phyloP scores from a whole-genome alignment of 2,113 vertebrate species.

The Tautogolabrus adspersus region DNA sequence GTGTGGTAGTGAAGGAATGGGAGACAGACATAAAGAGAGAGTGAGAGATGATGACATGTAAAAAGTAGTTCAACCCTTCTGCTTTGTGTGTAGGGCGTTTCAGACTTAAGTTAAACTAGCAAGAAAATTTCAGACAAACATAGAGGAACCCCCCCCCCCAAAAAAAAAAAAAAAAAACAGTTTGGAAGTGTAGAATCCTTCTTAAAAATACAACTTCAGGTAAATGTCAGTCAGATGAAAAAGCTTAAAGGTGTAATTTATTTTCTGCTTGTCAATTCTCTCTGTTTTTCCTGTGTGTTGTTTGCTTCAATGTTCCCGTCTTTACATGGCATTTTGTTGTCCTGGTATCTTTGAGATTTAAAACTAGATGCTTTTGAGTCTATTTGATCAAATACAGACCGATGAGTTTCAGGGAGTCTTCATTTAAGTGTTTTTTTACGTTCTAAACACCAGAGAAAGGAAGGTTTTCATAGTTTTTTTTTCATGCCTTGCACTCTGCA shows the following conservation, averaged over 20 bases:
- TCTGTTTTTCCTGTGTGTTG: background rate
- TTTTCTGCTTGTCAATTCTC: no score
- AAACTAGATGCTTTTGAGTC: background rate
- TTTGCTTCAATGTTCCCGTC: background rate
- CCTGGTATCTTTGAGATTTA: background rate
- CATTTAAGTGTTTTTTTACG: conserved; percentile 24
- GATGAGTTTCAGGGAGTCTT: no score
- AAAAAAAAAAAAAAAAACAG: no score
- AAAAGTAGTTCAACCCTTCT: background rate
- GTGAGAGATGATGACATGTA: background rate
- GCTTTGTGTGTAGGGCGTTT: conserved; percentile 3
- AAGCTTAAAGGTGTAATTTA: no score
- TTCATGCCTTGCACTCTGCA: conserved; percentile 60
- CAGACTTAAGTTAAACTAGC: no score
- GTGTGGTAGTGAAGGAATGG: conserved; percentile 19
- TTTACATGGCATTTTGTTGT: background rate
- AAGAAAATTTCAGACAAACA: no score
- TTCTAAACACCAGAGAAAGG: conserved; percentile 57
- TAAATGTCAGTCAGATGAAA: no score
- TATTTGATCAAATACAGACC: background rate
- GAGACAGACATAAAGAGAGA: background rate
- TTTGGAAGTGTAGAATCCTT: no score
- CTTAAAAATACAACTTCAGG: no score
- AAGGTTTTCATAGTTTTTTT: conserved; percentile 57
- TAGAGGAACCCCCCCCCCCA: background rate